These are phyloP conservation scores for Xanthia togata DNA, from an alignment of 2,888 invertebrate genomes.

Conservation along the genomic window DNA sequence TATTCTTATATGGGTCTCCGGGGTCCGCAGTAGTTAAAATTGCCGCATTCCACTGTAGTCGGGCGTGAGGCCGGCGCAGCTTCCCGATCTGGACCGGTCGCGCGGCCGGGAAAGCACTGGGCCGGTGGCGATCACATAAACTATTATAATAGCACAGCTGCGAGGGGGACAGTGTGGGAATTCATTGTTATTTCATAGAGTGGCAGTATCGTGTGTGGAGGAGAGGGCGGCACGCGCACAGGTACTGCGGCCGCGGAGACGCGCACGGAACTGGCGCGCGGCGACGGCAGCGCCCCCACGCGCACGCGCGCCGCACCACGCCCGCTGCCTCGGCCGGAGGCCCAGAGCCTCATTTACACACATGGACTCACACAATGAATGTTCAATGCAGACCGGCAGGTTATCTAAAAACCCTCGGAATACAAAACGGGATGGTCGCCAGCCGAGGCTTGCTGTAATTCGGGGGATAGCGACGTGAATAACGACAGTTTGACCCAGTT, in stretches of 20 bases:
- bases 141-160: slow-evolving; percentile 80
- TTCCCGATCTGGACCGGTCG: slow-evolving; percentile 88
- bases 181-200: slow-evolving; percentile 83
- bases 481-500: slow-evolving; percentile 83
- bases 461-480: slow-evolving; percentile 64
- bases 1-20: slow-evolving; percentile 85
- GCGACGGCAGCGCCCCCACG: slow-evolving; percentile 83
- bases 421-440: slow-evolving; percentile 70
- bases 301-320: slow-evolving; percentile 74
- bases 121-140: slow-evolving; percentile 82
- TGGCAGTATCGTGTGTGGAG: slow-evolving; percentile 71
- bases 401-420: slow-evolving; percentile 71
- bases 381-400: slow-evolving; percentile 71
- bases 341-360: slow-evolving; percentile 79
- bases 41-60: slow-evolving; percentile 89
- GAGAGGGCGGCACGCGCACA: slow-evolving; percentile 70
- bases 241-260: slow-evolving; percentile 78
- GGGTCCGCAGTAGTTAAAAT: slow-evolving; percentile 90
- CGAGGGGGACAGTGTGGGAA: slow-evolving; percentile 71
- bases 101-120: slow-evolving; percentile 71
- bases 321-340: slow-evolving; percentile 61
- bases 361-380: slow-evolving; percentile 74
- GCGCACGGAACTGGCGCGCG: slow-evolving; percentile 82
- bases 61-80: slow-evolving; percentile 88
- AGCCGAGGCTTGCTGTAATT: slow-evolving; percentile 65